A percentile compares a stretch with the other conserved stretches of the same genome.
Conservation (phyloP, 2,113 vertebrate species). For the Petaurus breviceps region DNA sequence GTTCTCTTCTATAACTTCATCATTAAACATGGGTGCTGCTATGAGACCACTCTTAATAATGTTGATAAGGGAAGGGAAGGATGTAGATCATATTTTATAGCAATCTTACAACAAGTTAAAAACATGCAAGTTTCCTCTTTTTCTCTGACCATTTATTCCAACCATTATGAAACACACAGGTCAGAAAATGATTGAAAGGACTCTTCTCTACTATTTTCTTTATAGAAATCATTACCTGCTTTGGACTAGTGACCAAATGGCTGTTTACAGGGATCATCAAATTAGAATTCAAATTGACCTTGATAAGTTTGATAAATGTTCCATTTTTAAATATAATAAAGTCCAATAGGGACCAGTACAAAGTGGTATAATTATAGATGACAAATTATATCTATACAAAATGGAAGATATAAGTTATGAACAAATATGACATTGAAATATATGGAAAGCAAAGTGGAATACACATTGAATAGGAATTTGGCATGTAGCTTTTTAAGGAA, state of each 20-base stretch:
- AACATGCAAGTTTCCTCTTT: neutral
- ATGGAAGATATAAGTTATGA: neutral
- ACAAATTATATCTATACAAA: neutral
- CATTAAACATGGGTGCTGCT: neutral
- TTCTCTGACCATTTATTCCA: neutral
- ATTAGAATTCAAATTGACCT: neutral
- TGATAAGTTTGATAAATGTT: neutral
- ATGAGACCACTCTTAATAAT: neutral
- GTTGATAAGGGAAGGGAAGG: neutral
- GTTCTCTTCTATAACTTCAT: neutral
- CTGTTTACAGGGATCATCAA: neutral
- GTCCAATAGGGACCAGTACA: neutral
- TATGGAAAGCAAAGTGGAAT: neutral
- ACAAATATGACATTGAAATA: neutral
- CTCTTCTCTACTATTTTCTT: neutral
- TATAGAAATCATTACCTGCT: neutral
- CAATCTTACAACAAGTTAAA: neutral
- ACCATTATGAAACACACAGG: neutral
- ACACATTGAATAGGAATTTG: neutral
- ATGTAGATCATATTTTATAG: neutral
- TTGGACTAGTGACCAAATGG: neutral
- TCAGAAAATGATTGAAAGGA: neutral
- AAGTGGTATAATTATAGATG: neutral
- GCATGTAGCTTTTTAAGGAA: neutral
- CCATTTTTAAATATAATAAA: neutral